phyloP scores from a whole-genome alignment of 1,140 invertebrate genomes.

The Heterodera carotae region DNA sequence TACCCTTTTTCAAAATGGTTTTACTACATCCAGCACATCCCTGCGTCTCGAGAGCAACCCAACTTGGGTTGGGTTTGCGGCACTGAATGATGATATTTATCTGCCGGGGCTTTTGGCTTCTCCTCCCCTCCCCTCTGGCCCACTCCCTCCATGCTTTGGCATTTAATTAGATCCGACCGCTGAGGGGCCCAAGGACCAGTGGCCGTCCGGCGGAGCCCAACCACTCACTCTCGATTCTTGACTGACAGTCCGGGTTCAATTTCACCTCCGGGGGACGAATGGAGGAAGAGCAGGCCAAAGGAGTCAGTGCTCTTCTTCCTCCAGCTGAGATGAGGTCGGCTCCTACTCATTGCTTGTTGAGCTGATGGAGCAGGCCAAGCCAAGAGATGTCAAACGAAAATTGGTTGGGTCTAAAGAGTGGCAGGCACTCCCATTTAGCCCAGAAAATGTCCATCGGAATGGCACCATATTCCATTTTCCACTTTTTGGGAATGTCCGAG shows the following conservation, averaged over 20 bases:
- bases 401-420: not conserved
- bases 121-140: not conserved
- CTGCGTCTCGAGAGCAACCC: not conserved
- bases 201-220: constrained; percentile 5
- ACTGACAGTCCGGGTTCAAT: constrained; percentile 3
- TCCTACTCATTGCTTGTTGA: not conserved
- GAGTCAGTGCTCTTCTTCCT: not conserved
- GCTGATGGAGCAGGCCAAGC: not conserved
- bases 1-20: not conserved
- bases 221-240: not conserved
- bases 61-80: not conserved
- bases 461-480: constrained; percentile 6
- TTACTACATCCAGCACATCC: not conserved
- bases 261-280: constrained; percentile 20
- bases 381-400: not conserved
- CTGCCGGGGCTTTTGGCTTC: not conserved
- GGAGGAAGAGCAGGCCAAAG: not conserved
- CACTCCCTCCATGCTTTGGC: not conserved
- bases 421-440: not conserved
- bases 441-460: not conserved
- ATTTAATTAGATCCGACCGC: constrained; percentile 30
- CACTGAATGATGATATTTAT: constrained; percentile 5
- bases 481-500: not conserved
- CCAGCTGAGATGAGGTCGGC: no score
- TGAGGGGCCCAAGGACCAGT: not conserved